Evolutionary conservation across 2,888 invertebrate genomes (phyloP), one percentile per base, ranked within the genome.

Genomic region (Mesorhabditis belari): DNA sequence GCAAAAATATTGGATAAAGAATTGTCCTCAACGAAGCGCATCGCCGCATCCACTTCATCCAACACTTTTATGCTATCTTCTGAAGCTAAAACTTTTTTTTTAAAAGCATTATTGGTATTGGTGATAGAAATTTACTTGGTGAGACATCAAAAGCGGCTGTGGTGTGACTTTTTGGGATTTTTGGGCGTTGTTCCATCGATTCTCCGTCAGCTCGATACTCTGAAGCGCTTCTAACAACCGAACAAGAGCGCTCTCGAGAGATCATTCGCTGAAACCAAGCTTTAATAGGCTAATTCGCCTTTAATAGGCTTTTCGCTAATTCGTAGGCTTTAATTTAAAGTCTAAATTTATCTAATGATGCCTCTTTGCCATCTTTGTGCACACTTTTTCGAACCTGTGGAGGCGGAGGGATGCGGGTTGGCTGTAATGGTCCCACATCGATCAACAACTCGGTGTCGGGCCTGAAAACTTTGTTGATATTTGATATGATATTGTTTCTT

Each of bases 11-110:
- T 67, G 2, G 69, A 69, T 23, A 71, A 57, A 5, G 71, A 71
- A 50, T 66, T 65, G 56, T 74, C 76, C 58, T 77, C 77, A 35
- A 65, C 69, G 51, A 76, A 79, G 35, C 67, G 68, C 60, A 77
- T 66, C n/a, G 66, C 72, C 9, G 69, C 65, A 24, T 76, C 76
- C 50, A 76, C 69, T 58, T 77, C 75, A 51, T 71, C 69, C 51
- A 77, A 50, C 62, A 73, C 69, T 58, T 67, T 67, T 17, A 64
- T 57, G 4, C 69, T 71, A 23, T 64, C 55, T 51, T 76, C 73
- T 24, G 75, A 69, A 5, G 73, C 75, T 64, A 64, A 54, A 66
- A 66, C 23, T 5, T 35, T 55, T 51, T 44, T 29, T 44, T 35
- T 23, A 12, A 54, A 24, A 27, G 17, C 19, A 19, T 49, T 49